These are phyloP conservation scores for Lapara coniferarum DNA, from an alignment of 2,888 invertebrate species.

Conservation along the genomic window DNA sequence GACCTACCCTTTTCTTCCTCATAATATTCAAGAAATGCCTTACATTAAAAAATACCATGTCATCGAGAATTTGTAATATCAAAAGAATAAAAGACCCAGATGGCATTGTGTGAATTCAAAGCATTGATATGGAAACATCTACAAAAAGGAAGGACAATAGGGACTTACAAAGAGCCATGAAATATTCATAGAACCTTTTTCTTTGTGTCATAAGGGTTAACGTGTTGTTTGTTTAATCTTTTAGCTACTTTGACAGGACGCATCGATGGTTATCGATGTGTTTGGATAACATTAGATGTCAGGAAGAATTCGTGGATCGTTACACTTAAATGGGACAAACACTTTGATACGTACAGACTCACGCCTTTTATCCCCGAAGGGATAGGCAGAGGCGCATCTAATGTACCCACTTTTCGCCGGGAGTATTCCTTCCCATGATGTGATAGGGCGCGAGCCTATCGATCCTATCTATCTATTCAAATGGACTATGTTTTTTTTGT, in stretches of 20 bases:
- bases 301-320: too few species aligned
- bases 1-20: not conserved
- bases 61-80: not conserved
- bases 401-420: too few species aligned
- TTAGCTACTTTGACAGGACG: slow-evolving; percentile 4
- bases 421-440: too few species aligned
- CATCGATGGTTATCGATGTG: not conserved
- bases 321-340: too few species aligned
- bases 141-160: slow-evolving; percentile 14
- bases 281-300: not conserved
- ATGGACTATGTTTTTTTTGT: too few species aligned
- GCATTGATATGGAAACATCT: slow-evolving; percentile 12
- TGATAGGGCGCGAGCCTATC: too few species aligned
- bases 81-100: not conserved
- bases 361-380: too few species aligned
- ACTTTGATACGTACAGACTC: too few species aligned
- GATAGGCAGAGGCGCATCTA: too few species aligned
- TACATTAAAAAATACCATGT: not conserved
- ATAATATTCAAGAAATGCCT: not conserved
- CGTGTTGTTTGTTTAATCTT: slow-evolving; percentile 17
- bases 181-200: slow-evolving; percentile 26
- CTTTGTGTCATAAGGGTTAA: slow-evolving; percentile 25
- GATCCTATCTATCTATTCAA: too few species aligned
- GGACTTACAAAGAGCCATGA: slow-evolving; percentile 21
- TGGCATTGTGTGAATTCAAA: slow-evolving; percentile 15